These are phyloP conservation scores for Caenorhabditis sulstoni DNA, from an alignment of 2,888 invertebrate species.

Conservation along the genomic window DNA sequence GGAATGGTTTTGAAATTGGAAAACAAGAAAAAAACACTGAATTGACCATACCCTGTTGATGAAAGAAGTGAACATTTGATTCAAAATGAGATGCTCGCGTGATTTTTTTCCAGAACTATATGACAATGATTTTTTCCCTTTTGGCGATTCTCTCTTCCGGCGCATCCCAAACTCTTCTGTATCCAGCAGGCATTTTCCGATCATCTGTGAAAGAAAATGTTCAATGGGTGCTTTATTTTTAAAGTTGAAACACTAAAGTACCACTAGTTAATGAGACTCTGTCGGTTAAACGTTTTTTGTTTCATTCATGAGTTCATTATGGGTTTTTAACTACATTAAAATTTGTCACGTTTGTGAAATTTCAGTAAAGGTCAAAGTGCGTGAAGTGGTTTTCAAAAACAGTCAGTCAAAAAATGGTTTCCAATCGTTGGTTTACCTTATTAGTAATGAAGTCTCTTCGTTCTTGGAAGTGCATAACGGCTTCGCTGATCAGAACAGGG, in stretches of 20 bases:
- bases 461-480: constrained; percentile 59
- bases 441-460: constrained; percentile 51
- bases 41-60: too few species aligned
- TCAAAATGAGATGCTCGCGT: constrained; percentile 47
- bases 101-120: constrained; percentile 11
- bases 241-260: too few species aligned
- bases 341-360: too few species aligned
- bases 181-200: constrained; percentile 39
- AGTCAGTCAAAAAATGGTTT: too few species aligned
- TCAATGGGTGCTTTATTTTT: too few species aligned
- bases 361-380: too few species aligned
- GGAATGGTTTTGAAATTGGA: constrained; percentile 25
- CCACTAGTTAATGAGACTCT: too few species aligned
- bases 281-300: too few species aligned
- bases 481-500: constrained; percentile 59
- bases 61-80: constrained; percentile 55
- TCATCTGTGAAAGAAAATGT: constrained; percentile 47
- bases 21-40: neutral
- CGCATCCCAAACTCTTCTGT: constrained; percentile 21
- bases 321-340: too few species aligned
- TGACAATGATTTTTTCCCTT: neutral
- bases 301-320: too few species aligned
- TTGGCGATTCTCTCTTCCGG: neutral
- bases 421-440: too few species aligned
- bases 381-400: too few species aligned